Conservation (phyloP, 2,888 invertebrate genomes). For the Tupiocoris notatus region DNA sequence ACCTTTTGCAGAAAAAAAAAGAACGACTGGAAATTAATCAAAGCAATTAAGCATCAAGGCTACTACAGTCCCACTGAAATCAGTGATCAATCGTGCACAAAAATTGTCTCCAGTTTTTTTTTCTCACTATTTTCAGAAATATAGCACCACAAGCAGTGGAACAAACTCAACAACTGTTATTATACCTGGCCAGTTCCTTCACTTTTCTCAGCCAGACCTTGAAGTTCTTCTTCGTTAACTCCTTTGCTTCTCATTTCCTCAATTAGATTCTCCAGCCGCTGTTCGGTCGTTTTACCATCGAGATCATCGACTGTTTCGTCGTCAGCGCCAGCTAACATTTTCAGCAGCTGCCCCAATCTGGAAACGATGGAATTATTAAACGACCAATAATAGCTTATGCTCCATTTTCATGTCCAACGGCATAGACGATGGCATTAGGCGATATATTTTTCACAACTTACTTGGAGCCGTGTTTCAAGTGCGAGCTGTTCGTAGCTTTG, state of each 20-base stretch:
- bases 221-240: slow-evolving; percentile 38
- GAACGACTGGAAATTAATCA: too few relatives aligned
- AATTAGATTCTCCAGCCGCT: slow-evolving; percentile 31
- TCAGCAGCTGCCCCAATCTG: slow-evolving; percentile 43
- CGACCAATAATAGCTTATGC: neutral
- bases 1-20: slow-evolving; percentile 41
- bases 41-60: too few relatives aligned
- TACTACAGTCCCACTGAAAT: too few relatives aligned
- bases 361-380: neutral
- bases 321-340: slow-evolving; percentile 44
- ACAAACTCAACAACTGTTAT: too few relatives aligned
- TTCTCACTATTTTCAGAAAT: too few relatives aligned
- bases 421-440: neutral
- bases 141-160: too few relatives aligned
- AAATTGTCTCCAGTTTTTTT: too few relatives aligned
- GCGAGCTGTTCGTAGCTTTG: slow-evolving; percentile 23
- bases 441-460: slow-evolving; percentile 1
- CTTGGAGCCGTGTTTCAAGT: slow-evolving; percentile 38
- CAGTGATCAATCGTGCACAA: too few relatives aligned
- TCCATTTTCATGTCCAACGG: neutral
- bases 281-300: slow-evolving; percentile 36
- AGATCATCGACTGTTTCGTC: slow-evolving; percentile 37
- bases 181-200: slow-evolving; percentile 39
- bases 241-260: slow-evolving; percentile 36
- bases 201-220: slow-evolving; percentile 35